Base-by-base conservation (phyloP, 1,140 invertebrate species). In the Drosophila bifasciata region DNA sequence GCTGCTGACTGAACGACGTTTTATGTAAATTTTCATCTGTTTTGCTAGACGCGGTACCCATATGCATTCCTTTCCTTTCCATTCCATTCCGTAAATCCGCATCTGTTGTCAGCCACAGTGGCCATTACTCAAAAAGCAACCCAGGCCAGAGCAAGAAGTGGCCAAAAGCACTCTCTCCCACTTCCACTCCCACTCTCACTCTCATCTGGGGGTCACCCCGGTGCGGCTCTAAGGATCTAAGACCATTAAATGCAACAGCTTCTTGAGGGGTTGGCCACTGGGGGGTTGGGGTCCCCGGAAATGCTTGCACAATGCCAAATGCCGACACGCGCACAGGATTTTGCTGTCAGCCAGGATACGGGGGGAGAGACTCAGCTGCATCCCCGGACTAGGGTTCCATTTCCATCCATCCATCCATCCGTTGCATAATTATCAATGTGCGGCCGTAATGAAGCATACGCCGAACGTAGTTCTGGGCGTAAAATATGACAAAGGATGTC, bases 211-310 rank as follows among this genome's bases (percentile, higher is more conserved):
- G 28, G 28, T 32, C 28, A 32, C 28, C 28, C 28, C 3, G 28
- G 9, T 3, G 11, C 19, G 19, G 19, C 19, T n/a, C 3, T 9
- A 15, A 43, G 21, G 28, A 16, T 39, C 70, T 58, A 69, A 73
- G 76, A 62, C 76, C 81, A 78, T 85, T 86, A 85, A 85, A 58
- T 85, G 81, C 81, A 85, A 85, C 81, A 85, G 77, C 81, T 86
- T 62, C 81, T 86, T 61, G 56, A 61, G 71, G 66, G 77, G 63
- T 62, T 57, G 64, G n/a, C n/a, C n/a, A n/a, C n/a, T n/a, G n/a
- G n/a, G n/a, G n/a, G n/a, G n/a, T n/a, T n/a, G n/a, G n/a, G 50
- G 44, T 50, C 56, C 76, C 56, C 76, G 83, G 83, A 88, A 88
- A 73, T 81, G 75, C 70, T 81, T 83, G 83, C 78, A 88, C 74